These are phyloP conservation scores for Nesometra sesokonis DNA, from an alignment of 35 echinoderm and acorn worm species.

Conservation along the genomic window DNA sequence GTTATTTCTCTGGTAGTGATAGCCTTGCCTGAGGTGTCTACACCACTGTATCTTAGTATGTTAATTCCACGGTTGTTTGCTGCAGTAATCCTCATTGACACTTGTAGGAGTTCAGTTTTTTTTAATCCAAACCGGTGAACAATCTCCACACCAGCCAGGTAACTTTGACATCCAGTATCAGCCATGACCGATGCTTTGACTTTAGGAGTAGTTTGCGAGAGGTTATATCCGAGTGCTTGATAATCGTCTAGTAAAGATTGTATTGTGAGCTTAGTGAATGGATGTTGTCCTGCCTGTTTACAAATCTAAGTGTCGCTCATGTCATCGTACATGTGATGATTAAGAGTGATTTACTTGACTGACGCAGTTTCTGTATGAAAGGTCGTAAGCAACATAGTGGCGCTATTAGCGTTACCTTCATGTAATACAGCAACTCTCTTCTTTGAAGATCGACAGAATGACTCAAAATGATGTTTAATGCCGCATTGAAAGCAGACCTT, in stretches of 20 bases:
- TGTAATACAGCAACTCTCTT: neutral
- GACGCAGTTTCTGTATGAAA: neutral
- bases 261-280: too few species aligned
- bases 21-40: too few species aligned
- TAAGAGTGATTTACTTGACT: neutral
- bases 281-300: too few species aligned
- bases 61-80: too few species aligned
- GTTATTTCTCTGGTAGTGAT: too few species aligned
- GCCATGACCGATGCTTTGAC: neutral
- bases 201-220: neutral
- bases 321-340: neutral
- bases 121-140: too few species aligned
- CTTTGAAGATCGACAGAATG: neutral
- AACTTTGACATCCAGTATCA: neutral
- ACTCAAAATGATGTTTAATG: neutral
- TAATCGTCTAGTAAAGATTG: neutral
- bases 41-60: too few species aligned
- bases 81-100: too few species aligned
- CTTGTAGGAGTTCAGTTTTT: too few species aligned
- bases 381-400: neutral
- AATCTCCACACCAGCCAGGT: neutral
- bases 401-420: neutral
- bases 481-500: neutral
- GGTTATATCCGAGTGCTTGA: neutral
- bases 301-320: neutral